Evolutionary conservation across 2,888 invertebrate genomes (phyloP), one percentile per base, ranked within the genome.

Genomic region (Drosophila rellima): DNA sequence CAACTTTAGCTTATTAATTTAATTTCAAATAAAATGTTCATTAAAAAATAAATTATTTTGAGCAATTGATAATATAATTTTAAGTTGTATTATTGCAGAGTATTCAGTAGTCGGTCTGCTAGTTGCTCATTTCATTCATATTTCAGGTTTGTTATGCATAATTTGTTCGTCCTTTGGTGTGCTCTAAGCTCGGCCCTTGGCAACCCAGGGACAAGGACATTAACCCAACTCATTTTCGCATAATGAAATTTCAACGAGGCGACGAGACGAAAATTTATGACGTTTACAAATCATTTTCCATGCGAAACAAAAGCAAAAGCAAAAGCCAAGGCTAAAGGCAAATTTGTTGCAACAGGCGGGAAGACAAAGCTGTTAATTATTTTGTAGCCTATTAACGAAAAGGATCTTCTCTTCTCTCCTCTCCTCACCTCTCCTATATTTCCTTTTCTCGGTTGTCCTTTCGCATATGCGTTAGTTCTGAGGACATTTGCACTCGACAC

Each of bases 161-260:
- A 83, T 67, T 72, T 73, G 50, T 40, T 31, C 20, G 39, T 39
- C 45, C 17, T 44, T 26, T 33, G 15, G 47, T 31, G 29, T 31
- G 8, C 31, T 11, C 18, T n/a, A n/a, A 33, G 26, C 1, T 26
- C 23, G 13, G 26, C 33, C 50, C 42, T 33, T 18, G 35, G 20
- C 15, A 42, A 42, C 7, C 51, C 35, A n/a, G n/a, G n/a, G n/a
- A n/a, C 50, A 31, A 78, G 70, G 61, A 72, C 86, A 86, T 86
- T 82, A 82, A 86, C 88, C 80, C 68, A 79, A 82, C 89, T 86
- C 83, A 80, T 70, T 82, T 86, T 80, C 83, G 80, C 87, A 73
- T 82, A 82, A 86, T 88, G 77, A 82, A 82, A 82, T 80, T 88
- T 88, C 48, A 73, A 69, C 84, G 66, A 66, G 77, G 70, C 70